Evolutionary conservation across 2,888 invertebrate species (phyloP).

Genomic region (Heterodera filipjevi): DNA sequence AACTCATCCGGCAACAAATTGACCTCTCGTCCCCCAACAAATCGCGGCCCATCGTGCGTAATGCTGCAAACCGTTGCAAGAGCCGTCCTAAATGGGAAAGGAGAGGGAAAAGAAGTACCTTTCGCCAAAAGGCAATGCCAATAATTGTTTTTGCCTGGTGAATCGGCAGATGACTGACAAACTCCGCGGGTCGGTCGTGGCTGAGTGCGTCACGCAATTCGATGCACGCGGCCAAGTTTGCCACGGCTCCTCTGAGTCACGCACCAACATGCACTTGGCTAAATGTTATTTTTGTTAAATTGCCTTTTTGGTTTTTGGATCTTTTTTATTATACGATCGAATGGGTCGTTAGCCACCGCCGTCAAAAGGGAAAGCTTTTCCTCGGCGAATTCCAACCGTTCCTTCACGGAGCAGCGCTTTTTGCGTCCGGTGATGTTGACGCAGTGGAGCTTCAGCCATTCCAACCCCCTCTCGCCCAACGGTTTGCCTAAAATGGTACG

Average conservation of each 20-base stretch:
- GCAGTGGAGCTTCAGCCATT: conserved; percentile 91
- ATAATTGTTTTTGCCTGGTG: conserved; percentile 73
- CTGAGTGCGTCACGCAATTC: conserved; percentile 81
- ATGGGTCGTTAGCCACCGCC: conserved; percentile 90
- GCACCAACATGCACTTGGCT: conserved; percentile 76
- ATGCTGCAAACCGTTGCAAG: conserved; percentile 98
- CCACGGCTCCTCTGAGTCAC: conserved; percentile 92
- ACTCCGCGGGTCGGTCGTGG: conserved; percentile 70
- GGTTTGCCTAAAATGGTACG: conserved; percentile 70
- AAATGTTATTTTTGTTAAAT: too few species aligned
- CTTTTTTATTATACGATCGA: conserved; percentile 42
- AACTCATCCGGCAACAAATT: conserved; percentile 73
- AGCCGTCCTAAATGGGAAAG: too few species aligned
- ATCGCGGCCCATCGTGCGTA: conserved; percentile 96
- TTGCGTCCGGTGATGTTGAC: conserved; percentile 90
- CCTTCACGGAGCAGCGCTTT: conserved; percentile 76
- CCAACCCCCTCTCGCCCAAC: conserved; percentile 82
- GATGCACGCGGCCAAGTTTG: conserved; percentile 94
- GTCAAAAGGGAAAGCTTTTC: conserved; percentile 81
- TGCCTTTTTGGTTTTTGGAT: too few species aligned
- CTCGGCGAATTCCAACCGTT: conserved; percentile 81
- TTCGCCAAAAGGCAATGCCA: too few species aligned
- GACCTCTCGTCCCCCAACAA: conserved; percentile 77
- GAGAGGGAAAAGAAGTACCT: too few species aligned
- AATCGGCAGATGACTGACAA: conserved; percentile 81